Conservation (phyloP, 30 jellyfish, hydroid and myxozoan species). For the Chrysaora quinquecirrha region DNA sequence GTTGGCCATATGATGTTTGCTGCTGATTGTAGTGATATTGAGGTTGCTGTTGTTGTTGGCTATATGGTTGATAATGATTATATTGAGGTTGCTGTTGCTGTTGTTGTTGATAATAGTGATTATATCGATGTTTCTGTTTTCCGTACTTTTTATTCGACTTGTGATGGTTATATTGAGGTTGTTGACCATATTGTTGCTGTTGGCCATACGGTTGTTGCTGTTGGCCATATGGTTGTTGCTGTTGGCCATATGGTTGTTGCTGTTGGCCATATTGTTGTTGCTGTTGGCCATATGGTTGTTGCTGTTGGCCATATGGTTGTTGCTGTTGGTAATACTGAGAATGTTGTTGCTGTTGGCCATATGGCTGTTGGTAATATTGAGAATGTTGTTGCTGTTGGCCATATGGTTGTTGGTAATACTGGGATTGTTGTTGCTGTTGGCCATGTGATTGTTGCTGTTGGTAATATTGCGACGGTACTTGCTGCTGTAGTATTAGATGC, state of each 20-base stretch:
- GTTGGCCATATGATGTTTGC: too few species aligned
- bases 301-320: too few species aligned
- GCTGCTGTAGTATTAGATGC: slow-evolving; percentile 38
- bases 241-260: slow-evolving; percentile 28
- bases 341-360: neutral
- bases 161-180: too few species aligned
- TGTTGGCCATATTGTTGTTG: slow-evolving; percentile 48
- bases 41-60: neutral
- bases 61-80: too few species aligned
- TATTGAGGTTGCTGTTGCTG: too few species aligned
- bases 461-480: too few species aligned
- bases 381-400: neutral
- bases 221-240: slow-evolving; percentile 17
- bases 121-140: too few species aligned
- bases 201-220: slow-evolving; percentile 20
- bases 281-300: slow-evolving; percentile 19
- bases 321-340: too few species aligned
- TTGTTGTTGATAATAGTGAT: too few species aligned
- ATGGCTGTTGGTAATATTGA: slow-evolving; percentile 35
- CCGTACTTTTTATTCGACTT: too few species aligned
- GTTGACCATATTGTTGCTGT: slow-evolving; percentile 7
- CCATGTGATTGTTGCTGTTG: slow-evolving; percentile 35
- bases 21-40: too few species aligned
- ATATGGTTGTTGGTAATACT: slow-evolving; percentile 16
- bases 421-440: slow-evolving; percentile 24